Evolutionary conservation across 2,113 vertebrate genomes (phyloP), one percentile per base, ranked within the genome.

Genomic region (Etheostoma spectabile): DNA sequence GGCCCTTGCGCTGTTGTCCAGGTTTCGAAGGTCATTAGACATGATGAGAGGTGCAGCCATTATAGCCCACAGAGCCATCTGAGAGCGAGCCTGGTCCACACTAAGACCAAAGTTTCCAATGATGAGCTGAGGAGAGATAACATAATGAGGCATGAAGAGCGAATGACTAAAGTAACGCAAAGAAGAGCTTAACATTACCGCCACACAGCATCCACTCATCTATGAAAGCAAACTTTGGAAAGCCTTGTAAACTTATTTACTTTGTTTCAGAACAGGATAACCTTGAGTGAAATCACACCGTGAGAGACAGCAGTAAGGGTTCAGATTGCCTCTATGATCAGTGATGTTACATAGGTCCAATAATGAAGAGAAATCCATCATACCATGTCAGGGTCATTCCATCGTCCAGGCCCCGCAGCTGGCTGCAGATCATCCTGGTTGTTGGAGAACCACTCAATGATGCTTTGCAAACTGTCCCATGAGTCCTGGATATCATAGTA

Each of bases 321-420:
- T n/a, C 15, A 15, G 38, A 21, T 22, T 35, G 6, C 21, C 19
- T 35, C 21, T 18, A 48, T 27, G 14, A 78, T 52, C 18, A 33
- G 14, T 49, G 1, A 52, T 52, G 30, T 62, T 15, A 42, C n/a
- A n/a, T 22, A 42, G 8, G 30, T 46, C 53, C 19, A n/a, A 22
- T 16, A 53, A 42, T 33, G 15, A 66, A 56, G 6, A 69, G 15
- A 27, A 19, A 61, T 38, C 10, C 15, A 65, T 55, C 61, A 8
- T 33, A 98, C 97, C 97, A 97, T 97, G 91, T 98, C 97, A 0
- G 97, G 97, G 86, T 98, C 97, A 0, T 98, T 98, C 97, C 97
- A 98, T 66, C 88, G 94, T 6, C 97, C 96, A 0, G 97, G 97
- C 8, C 96, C 97, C 0, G 97, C 95, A 0, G 57, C 94, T 0